These are phyloP conservation scores for Drosophila cognata DNA, from an alignment of 2,888 invertebrate genomes.

Conservation along the genomic window DNA sequence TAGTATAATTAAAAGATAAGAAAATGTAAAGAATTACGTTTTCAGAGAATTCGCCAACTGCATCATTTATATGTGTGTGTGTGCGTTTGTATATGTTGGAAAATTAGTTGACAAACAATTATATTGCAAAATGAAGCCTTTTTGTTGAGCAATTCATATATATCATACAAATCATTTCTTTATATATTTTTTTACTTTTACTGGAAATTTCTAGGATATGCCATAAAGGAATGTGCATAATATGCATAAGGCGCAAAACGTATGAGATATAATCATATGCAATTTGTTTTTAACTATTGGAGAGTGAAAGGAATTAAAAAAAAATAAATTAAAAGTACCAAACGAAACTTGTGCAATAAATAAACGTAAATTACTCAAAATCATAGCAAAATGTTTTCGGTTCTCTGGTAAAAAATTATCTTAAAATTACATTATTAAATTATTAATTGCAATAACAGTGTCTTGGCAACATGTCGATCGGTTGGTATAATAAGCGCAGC, in stretches of 20 bases:
- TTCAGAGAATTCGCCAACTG: conserved; percentile 35
- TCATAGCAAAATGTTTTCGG: conserved; percentile 50
- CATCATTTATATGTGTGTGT: conserved; percentile 25
- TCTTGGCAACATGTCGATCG: conserved; percentile 25
- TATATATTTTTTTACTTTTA: conserved; percentile 15
- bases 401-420: conserved; percentile 33
- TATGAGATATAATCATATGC: conserved; percentile 21
- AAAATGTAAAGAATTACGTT: conserved; percentile 12
- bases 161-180: conserved; percentile 21
- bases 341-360: conserved; percentile 41
- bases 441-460: conserved; percentile 36
- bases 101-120: conserved; percentile 59
- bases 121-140: conserved; percentile 73
- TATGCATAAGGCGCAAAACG: conserved; percentile 16
- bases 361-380: conserved; percentile 32
- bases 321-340: conserved; percentile 40
- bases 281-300: conserved; percentile 17
- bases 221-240: conserved; percentile 43
- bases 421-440: conserved; percentile 34
- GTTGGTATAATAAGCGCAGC: conserved; percentile 28
- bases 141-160: conserved; percentile 26
- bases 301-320: conserved; percentile 33
- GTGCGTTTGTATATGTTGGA: conserved; percentile 29
- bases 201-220: conserved; percentile 42
- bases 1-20: conserved; percentile 25